Evolutionary conservation across 37 sponge, comb jelly and placozoan species (phyloP).

Genomic region (Eunapius fragilis): DNA sequence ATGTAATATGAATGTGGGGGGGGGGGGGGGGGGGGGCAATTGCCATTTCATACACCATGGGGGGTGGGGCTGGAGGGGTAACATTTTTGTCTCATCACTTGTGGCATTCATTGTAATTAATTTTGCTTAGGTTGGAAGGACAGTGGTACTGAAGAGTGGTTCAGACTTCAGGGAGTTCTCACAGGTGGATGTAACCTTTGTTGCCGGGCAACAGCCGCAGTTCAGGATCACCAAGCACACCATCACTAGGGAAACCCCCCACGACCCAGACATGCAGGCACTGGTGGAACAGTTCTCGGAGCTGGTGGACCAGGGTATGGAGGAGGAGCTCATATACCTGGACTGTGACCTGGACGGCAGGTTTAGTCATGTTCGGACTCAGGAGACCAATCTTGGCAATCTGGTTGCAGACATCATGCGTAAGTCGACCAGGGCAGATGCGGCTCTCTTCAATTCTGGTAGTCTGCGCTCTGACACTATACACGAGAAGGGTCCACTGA

Average conservation of each 20-base stretch:
- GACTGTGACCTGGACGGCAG: slow-evolving; percentile 70
- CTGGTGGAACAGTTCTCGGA: slow-evolving; percentile 47
- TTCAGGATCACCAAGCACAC: slow-evolving; percentile 23
- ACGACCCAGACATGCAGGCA: slow-evolving; percentile 41
- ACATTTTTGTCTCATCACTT: not conserved
- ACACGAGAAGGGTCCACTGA: slow-evolving; percentile 57
- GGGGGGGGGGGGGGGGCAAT: no score
- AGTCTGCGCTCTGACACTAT: slow-evolving; percentile 59
- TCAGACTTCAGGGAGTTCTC: slow-evolving; percentile 83
- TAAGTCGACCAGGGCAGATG: slow-evolving; percentile 60
- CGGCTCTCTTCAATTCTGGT: slow-evolving; percentile 77
- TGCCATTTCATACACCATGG: no score
- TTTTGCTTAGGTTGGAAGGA: slow-evolving; percentile 34
- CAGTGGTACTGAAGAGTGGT: slow-evolving; percentile 76
- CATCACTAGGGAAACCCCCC: slow-evolving; percentile 43
- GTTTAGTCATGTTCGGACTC: slow-evolving; percentile 61
- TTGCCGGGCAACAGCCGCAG: slow-evolving; percentile 15
- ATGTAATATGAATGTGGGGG: no score
- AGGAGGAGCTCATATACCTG: slow-evolving; percentile 49
- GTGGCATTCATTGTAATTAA: not conserved
- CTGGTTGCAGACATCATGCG: slow-evolving; percentile 80
- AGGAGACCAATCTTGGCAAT: slow-evolving; percentile 82
- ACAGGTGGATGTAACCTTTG: slow-evolving; percentile 53
- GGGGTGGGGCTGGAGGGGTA: not conserved
- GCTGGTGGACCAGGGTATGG: slow-evolving; percentile 40